Evolutionary conservation across 2,113 vertebrate species (phyloP), one percentile per base, ranked within the genome.

Genomic region (Gobiocypris rarus): DNA sequence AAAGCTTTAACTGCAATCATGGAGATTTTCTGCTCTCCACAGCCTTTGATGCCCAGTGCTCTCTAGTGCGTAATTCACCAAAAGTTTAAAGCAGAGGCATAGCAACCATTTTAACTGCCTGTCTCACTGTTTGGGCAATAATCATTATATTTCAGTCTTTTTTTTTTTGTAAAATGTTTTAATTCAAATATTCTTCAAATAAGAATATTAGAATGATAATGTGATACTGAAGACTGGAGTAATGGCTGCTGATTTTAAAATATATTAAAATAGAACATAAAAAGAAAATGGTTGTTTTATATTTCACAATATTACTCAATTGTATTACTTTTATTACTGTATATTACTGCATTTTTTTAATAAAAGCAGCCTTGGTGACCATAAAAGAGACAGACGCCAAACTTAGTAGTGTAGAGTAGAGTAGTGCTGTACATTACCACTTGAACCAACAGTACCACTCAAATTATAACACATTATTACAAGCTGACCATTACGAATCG

Each of bases 1-100:
- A 77, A 61, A 71, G 65, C 77, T 83, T 86, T 79, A 10, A 54
- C 24, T 28, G 48, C 75, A 81, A 77, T 69, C 28, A 81, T 54
- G 31, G 19, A 56, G 31, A 63, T 75, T n/a, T 87, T 73, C 77
- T 86, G 43, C 73, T 81, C 24, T 70, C n/a, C 58, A 58, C 19
- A 79, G 79, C 31, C 50, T 56, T 73, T 82, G 34, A 59, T 61
- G 43, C 61, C 38, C 9, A 26, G 31, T 41, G 17, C 34, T 63
- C 48, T 61, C 26, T 54, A 58, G 11, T 59, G 54, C 13, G 13
- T 45, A 73, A 73, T 73, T 45, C 69, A 45, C 22, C 41, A n/a
- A 22, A 41, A 22, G 65, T 38, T 69, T 69, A 38, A 69, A 69
- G 17, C 17, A 2, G 31, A 38, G 67, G 34, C 34, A n/a, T 17